Base-by-base conservation (phyloP, 2,113 vertebrate species). In the Rhabdornis inornatus region DNA sequence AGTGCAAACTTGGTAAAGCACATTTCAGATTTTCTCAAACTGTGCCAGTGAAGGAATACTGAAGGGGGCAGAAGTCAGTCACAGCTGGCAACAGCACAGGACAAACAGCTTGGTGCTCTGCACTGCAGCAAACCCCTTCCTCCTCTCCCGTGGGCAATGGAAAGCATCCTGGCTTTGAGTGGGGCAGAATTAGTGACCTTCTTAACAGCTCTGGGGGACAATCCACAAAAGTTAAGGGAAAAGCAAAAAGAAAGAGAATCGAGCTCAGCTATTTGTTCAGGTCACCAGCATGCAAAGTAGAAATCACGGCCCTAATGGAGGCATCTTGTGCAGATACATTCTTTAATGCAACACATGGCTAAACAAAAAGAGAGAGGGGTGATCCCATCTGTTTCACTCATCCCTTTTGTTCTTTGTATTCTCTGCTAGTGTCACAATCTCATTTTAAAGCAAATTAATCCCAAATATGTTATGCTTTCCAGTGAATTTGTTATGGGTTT, bases 51-150 rank as follows among this genome's bases (percentile, higher is more conserved):
- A 16, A 64, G 75, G 68, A 80, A 44, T 44, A 83, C 68, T 71
- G 80, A 83, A 81, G 60, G 79, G 82, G 82, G 68, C 75, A 95
- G 75, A 83, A 95, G 92, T 83, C 87, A 85, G 82, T 83, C 71
- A 83, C 75, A 92, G 87, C 85, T 69, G 71, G 68, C 33, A 88
- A 21, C 50, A 65, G 5, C 65, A 39, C 33, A 45, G 71, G 57
- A 83, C 1, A 1, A 59, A 64, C 2, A 35, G 30, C 63, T 45
- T 20, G 0, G 2, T 16, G 57, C 21, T 69, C 15, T 33, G 39
- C 59, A 37, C 33, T 44, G 78, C 93, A 95, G 81, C 70, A 50
- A 89, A 50, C 61, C n/a, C 50, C 61, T 82, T 37, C 52, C 69
- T 66, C 1, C 74, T 49, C 52, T 65, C 21, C 63, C 78, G 9